Evolutionary conservation across 2,797 vertebrate species (phyloP).

Genomic region (Myotis myotis): DNA sequence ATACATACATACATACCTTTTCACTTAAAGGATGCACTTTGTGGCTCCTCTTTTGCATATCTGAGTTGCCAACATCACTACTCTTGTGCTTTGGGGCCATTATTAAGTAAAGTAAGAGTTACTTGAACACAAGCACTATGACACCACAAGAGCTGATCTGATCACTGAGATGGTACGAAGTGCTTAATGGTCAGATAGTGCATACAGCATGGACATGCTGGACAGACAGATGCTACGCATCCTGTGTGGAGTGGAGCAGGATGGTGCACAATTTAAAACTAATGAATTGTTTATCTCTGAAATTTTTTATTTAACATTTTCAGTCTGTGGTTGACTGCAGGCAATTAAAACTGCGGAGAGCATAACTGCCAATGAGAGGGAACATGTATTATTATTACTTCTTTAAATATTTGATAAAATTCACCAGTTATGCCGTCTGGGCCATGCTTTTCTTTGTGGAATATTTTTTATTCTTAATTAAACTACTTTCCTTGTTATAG

Average conservation of each 20-base stretch:
- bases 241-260: not conserved
- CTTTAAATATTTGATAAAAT: not conserved
- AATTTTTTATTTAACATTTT: not conserved
- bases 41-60: too few species aligned
- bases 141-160: not conserved
- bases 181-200: not conserved
- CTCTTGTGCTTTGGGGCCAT: too few species aligned
- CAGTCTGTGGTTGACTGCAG: not conserved
- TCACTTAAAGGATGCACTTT: too few species aligned
- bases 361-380: not conserved
- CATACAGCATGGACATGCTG: not conserved
- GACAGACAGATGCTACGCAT: not conserved
- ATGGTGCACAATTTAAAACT: not conserved
- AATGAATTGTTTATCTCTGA: not conserved
- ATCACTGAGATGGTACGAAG: not conserved
- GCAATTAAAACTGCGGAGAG: not conserved
- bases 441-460: not conserved
- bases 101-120: not conserved
- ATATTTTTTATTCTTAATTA: not conserved
- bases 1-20: too few species aligned
- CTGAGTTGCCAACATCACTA: too few species aligned
- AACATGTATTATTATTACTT: not conserved
- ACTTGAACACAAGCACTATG: not conserved
- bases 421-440: not conserved
- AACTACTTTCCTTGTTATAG: not conserved